Evolutionary conservation across 2,888 invertebrate species (phyloP).

Genomic region (Oxyteleia sp.): DNA sequence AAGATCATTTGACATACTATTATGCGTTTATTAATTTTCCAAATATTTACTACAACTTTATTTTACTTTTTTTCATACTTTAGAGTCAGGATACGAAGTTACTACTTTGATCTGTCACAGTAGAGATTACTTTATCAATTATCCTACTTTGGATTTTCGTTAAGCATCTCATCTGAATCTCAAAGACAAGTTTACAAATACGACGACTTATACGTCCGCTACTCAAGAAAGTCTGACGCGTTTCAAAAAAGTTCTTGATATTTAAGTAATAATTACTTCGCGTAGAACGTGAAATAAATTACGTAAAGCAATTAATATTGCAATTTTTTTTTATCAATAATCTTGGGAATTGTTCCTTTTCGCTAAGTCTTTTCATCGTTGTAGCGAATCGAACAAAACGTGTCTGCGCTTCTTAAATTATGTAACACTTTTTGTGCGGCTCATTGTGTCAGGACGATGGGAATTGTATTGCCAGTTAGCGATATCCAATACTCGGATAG

Average conservation of each 20-base stretch:
- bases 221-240: no score
- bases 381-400: slow-evolving; percentile 26
- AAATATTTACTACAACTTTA: no score
- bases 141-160: slow-evolving; percentile 35
- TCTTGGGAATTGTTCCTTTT: not conserved
- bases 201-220: not conserved
- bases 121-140: slow-evolving; percentile 49
- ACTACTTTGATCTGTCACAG: slow-evolving; percentile 25
- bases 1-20: no score
- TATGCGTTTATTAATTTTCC: no score
- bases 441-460: slow-evolving; percentile 38
- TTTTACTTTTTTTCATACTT: no score
- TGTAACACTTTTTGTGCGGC: slow-evolving; percentile 46
- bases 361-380: not conserved
- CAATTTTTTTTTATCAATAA: no score
- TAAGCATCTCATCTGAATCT: slow-evolving; percentile 45
- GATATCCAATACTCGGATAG: slow-evolving; percentile 71
- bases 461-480: slow-evolving; percentile 63
- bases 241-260: no score
- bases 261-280: no score
- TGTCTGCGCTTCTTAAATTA: slow-evolving; percentile 59
- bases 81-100: no score
- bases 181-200: slow-evolving; percentile 43
- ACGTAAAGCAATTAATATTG: no score
- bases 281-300: no score